These are phyloP conservation scores for Xerus rutilus DNA, from an alignment of 2,797 vertebrate genomes.

Conservation along the genomic window DNA sequence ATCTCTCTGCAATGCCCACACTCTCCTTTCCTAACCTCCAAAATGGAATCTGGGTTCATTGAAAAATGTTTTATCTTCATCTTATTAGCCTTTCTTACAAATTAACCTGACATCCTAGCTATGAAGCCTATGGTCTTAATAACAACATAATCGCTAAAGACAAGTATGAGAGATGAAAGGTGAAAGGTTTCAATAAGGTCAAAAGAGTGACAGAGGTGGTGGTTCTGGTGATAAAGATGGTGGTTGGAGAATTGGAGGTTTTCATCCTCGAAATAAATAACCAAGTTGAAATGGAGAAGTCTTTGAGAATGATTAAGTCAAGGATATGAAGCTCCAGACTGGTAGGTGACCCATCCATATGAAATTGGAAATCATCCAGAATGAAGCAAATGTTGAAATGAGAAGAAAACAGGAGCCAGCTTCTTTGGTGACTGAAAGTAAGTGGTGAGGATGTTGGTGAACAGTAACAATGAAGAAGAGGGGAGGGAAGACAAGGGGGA, in stretches of 20 bases:
- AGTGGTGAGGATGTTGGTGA: neutral
- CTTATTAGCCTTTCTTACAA: neutral
- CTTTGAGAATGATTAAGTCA: neutral
- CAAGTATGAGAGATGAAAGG: neutral
- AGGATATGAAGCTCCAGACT: neutral
- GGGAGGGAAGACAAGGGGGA: neutral
- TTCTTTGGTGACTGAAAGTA: slow-evolving; percentile 7
- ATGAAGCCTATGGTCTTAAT: neutral
- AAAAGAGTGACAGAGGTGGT: neutral
- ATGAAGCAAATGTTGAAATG: neutral
- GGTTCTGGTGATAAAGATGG: neutral
- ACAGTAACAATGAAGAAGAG: neutral
- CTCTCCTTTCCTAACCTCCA: neutral
- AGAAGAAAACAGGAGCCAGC: neutral
- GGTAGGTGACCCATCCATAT: neutral
- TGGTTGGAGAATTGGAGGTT: neutral
- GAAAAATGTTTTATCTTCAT: neutral
- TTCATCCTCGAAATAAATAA: neutral
- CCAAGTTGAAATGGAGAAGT: neutral
- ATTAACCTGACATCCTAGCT: neutral
- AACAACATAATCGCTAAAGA: neutral
- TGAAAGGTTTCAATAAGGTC: neutral
- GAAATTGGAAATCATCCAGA: neutral
- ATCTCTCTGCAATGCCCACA: neutral
- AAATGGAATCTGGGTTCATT: neutral